phyloP scores from a whole-genome alignment of 2,113 vertebrate genomes.

The Sorex araneus region DNA sequence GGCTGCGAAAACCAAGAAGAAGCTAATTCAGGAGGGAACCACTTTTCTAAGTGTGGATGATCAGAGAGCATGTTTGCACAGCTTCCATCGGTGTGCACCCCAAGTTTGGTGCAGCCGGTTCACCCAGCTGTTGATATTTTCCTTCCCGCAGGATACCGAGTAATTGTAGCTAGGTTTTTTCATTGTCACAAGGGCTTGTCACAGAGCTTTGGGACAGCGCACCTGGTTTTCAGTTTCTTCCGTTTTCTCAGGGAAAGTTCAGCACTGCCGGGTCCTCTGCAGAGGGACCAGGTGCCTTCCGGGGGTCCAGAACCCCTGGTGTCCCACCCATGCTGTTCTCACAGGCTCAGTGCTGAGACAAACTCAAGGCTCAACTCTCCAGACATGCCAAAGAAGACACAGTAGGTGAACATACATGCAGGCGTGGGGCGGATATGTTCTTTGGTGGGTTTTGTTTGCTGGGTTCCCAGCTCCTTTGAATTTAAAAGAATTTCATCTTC shows the following conservation, averaged over 20 bases:
- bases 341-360: not conserved
- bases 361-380: not conserved
- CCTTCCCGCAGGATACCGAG: slow-evolving; percentile 57
- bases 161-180: slow-evolving; percentile 58
- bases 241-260: slow-evolving; percentile 44
- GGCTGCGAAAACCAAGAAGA: slow-evolving; percentile 25
- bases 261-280: not conserved
- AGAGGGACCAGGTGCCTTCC: not conserved
- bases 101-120: slow-evolving; percentile 67
- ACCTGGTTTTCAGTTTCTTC: not conserved
- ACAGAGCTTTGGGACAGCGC: slow-evolving; percentile 36
- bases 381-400: not conserved
- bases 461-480: not conserved
- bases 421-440: not conserved
- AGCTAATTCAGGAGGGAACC: slow-evolving; percentile 49
- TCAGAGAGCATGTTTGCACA: slow-evolving; percentile 69
- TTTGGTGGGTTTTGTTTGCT: not conserved
- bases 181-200: slow-evolving; percentile 17
- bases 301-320: not conserved
- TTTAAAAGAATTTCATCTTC: not conserved
- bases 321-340: not conserved
- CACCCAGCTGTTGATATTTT: slow-evolving; percentile 70
- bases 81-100: slow-evolving; percentile 46
- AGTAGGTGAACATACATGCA: not conserved
- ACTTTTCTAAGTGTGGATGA: slow-evolving; percentile 69